phyloP scores from a whole-genome alignment of 2,888 invertebrate genomes.

The Allygus modestus region DNA sequence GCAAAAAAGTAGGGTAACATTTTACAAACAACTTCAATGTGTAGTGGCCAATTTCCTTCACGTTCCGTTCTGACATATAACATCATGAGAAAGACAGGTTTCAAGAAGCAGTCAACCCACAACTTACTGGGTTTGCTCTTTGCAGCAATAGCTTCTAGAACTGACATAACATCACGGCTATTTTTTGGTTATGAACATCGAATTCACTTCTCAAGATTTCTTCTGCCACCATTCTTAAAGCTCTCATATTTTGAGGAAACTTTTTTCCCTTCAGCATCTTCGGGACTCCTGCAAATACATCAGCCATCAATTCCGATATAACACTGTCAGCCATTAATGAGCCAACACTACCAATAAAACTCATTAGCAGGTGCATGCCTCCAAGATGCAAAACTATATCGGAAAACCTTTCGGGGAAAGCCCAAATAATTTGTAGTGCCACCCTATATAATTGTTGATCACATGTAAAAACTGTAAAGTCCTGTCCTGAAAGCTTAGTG shows the following conservation, averaged over 20 bases:
- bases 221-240: slow-evolving; percentile 27
- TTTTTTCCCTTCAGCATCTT: slow-evolving; percentile 34
- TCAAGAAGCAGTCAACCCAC: slow-evolving; percentile 10
- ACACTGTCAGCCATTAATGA: slow-evolving; percentile 39
- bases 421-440: neutral
- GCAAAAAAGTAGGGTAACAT: slow-evolving; percentile 40
- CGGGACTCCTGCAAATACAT: slow-evolving; percentile 14
- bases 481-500: neutral
- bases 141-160: neutral
- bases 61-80: neutral
- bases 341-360: slow-evolving; percentile 32
- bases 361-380: slow-evolving; percentile 29
- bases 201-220: slow-evolving; percentile 1
- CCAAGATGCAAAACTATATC: neutral
- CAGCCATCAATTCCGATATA: neutral
- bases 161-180: neutral
- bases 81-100: slow-evolving; percentile 3
- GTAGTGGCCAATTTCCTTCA: slow-evolving; percentile 18
- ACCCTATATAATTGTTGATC: neutral
- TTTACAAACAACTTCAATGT: neutral
- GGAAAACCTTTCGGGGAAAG: neutral
- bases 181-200: neutral
- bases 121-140: neutral
- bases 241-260: slow-evolving; percentile 49
- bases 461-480: slow-evolving; percentile 3